Conservation (phyloP, 2,797 vertebrate genomes). For the Lophotriccus pileatus region DNA sequence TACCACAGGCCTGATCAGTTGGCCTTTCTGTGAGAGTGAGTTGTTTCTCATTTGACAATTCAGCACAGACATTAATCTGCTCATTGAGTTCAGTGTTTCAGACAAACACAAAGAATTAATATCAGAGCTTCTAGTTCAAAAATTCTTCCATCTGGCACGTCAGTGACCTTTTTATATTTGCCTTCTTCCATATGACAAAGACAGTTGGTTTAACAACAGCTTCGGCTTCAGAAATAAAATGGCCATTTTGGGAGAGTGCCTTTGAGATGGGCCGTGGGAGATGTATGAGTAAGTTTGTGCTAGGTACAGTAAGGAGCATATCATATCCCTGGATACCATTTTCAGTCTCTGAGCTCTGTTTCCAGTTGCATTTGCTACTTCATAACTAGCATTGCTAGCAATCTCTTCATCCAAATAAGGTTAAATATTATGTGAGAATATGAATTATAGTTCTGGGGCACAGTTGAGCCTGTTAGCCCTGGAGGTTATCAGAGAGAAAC, state of each 20-base stretch:
- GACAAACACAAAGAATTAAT: constrained; percentile 38
- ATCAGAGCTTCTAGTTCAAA: constrained; percentile 48
- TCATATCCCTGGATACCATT: background rate
- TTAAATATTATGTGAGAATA: background rate
- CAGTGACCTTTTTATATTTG: constrained; percentile 55
- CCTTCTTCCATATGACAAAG: constrained; percentile 38
- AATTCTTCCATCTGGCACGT: constrained; percentile 51
- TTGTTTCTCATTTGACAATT: background rate
- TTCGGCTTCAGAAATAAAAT: background rate
- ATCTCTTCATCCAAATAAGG: background rate
- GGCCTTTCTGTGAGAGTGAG: background rate
- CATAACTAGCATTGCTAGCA: background rate
- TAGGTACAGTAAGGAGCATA: background rate
- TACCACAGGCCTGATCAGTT: background rate
- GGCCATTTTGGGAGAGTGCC: background rate
- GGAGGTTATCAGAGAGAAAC: background rate
- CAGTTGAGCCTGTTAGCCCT: background rate
- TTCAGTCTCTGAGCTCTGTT: background rate
- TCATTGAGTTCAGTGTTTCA: constrained; percentile 20
- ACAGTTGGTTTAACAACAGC: constrained; percentile 49
- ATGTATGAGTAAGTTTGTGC: background rate
- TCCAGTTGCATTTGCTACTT: background rate
- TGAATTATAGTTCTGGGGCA: background rate
- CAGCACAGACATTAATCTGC: constrained; percentile 7
- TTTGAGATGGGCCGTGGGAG: constrained; percentile 8